Conservation (phyloP, 2,113 vertebrate species). For the Pandion haliaetus region DNA sequence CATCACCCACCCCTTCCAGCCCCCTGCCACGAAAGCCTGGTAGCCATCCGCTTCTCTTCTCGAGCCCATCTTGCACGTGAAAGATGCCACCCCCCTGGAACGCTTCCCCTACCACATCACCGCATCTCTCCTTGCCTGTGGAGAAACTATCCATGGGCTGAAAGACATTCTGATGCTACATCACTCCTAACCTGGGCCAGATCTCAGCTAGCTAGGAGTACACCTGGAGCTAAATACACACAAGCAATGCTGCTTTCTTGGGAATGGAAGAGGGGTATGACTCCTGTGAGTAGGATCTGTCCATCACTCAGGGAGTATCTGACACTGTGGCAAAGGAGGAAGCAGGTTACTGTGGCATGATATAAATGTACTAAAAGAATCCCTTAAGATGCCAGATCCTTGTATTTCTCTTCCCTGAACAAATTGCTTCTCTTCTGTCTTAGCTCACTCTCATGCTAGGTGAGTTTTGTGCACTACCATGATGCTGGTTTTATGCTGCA, state of each 20-base stretch:
- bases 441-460: not conserved
- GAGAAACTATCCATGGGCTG: fast-evolving
- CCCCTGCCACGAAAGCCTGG: not conserved
- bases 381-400: not conserved
- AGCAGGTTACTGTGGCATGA: not conserved
- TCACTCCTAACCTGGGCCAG: too few relatives aligned
- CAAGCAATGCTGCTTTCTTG: too few relatives aligned
- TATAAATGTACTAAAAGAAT: not conserved
- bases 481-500: not conserved
- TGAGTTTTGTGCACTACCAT: not conserved
- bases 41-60: not conserved
- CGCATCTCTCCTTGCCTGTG: not conserved
- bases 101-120: not conserved
- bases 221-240: fast-evolving
- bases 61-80: fast-evolving
- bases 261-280: not conserved
- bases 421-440: not conserved
- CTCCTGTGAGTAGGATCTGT: not conserved
- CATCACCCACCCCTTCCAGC: fast-evolving
- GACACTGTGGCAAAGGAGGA: not conserved
- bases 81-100: not conserved
- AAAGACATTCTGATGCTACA: fast-evolving
- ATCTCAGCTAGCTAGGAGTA: not conserved
- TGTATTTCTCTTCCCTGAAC: not conserved
- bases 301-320: not conserved